Evolutionary conservation across 2,888 invertebrate species (phyloP).

Genomic region (Drosophila parthenogenetica): DNA sequence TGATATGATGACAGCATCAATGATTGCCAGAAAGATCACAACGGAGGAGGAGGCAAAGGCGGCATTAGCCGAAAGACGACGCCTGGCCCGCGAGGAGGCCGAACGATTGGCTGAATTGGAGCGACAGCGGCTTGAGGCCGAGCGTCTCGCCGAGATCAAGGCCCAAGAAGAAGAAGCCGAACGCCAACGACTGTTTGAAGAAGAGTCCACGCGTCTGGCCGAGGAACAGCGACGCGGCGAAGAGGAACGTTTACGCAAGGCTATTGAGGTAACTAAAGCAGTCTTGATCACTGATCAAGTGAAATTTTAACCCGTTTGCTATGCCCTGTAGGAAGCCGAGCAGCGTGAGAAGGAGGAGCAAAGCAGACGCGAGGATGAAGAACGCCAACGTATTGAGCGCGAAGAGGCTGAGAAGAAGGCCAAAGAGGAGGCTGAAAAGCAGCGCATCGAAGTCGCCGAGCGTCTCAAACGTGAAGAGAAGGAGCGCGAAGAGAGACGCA

Average conservation of each 20-base stretch:
- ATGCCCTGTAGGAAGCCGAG: conserved; percentile 87
- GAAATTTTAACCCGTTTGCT: not conserved
- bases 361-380: conserved; percentile 89
- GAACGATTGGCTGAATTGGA: conserved; percentile 95
- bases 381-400: conserved; percentile 88
- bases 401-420: conserved; percentile 92
- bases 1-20: conserved; percentile 87
- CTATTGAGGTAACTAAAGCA: conserved; percentile 88
- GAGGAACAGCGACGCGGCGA: conserved; percentile 93
- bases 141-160: conserved; percentile 90
- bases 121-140: conserved; percentile 90
- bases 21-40: conserved; percentile 90
- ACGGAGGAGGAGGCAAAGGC: conserved; percentile 98
- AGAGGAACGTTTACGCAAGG: conserved; percentile 93
- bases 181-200: conserved; percentile 92
- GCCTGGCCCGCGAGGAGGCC: conserved; percentile 95
- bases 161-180: conserved; percentile 92
- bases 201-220: conserved; percentile 91
- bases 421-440: conserved; percentile 93
- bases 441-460: conserved; percentile 93
- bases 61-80: conserved; percentile 94
- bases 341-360: conserved; percentile 92
- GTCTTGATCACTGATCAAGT: too few relatives aligned
- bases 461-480: conserved; percentile 93
- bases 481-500: conserved; percentile 94